These are phyloP conservation scores for Bagarius yarrelli DNA, from an alignment of 2,113 vertebrate genomes.

Conservation along the genomic window DNA sequence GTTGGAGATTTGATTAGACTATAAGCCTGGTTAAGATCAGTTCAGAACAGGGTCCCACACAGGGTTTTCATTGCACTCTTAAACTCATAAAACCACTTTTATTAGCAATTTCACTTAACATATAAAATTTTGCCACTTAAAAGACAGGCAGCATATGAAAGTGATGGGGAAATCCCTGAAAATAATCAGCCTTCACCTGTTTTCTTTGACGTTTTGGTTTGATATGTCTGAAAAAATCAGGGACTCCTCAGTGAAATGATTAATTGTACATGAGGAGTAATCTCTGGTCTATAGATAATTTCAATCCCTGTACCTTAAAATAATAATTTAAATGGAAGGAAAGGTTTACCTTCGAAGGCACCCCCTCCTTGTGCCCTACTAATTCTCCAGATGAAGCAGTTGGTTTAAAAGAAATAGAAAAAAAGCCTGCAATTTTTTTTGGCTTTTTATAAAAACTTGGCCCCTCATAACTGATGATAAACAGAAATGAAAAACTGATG, in stretches of 20 bases:
- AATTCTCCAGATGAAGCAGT: constrained; percentile 54
- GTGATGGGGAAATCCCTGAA: constrained; percentile 10
- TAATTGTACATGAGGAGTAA: not conserved
- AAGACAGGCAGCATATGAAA: constrained; percentile 13
- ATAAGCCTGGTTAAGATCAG: constrained; percentile 59
- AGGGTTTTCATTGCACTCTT: constrained; percentile 16
- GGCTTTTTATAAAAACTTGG: constrained; percentile 49
- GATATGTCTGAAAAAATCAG: not conserved
- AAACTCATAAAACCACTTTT: constrained; percentile 43
- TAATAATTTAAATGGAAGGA: constrained; percentile 30
- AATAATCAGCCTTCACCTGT: constrained; percentile 13
- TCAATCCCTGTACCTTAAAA: constrained; percentile 36
- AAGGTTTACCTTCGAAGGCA: constrained; percentile 37
- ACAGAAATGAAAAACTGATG: constrained; percentile 24
- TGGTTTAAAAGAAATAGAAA: constrained; percentile 41
- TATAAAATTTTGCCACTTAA: constrained; percentile 33
- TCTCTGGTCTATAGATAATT: constrained; percentile 36
- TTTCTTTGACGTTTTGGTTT: constrained; percentile 3
- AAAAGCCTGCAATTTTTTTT: constrained; percentile 48
- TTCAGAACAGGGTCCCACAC: constrained; percentile 27
- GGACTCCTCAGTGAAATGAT: constrained; percentile 15
- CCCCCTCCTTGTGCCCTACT: constrained; percentile 35
- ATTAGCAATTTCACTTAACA: constrained; percentile 36
- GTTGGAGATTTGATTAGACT: constrained; percentile 51
- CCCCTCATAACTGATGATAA: constrained; percentile 28